These are phyloP conservation scores for Thermophis baileyi DNA, from an alignment of 2,113 vertebrate species.

Conservation along the genomic window DNA sequence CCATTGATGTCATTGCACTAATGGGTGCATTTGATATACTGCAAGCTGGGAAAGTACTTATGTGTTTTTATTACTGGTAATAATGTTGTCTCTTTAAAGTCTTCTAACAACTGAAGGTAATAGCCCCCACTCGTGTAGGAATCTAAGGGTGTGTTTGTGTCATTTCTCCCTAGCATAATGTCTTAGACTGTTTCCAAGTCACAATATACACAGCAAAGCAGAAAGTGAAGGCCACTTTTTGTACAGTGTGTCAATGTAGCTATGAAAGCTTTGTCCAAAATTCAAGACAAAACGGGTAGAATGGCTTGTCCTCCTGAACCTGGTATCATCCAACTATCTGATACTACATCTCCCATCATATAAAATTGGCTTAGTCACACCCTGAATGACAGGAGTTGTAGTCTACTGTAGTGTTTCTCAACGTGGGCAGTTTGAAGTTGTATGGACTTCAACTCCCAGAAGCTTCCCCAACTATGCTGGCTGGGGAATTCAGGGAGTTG, in stretches of 20 bases:
- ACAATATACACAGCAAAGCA: not conserved
- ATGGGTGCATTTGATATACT: not conserved
- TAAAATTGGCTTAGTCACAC: not conserved
- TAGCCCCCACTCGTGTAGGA: not conserved
- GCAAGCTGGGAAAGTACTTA: too few species aligned
- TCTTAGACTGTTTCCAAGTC: not conserved
- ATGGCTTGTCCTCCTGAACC: not conserved
- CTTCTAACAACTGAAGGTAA: not conserved
- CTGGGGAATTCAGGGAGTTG: too few species aligned
- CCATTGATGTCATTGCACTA: accelerated
- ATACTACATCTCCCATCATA: not conserved
- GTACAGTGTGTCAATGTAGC: not conserved
- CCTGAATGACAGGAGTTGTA: not conserved
- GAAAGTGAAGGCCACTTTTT: not conserved
- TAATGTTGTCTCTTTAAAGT: not conserved
- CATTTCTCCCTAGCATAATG: not conserved
- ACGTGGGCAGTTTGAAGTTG: not conserved
- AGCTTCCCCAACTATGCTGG: not conserved
- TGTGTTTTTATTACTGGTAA: not conserved
- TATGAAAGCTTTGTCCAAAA: not conserved
- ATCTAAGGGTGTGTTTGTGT: not conserved
- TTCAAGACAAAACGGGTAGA: too few species aligned
- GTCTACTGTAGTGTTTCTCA: not conserved
- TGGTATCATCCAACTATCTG: not conserved
- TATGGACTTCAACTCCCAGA: too few species aligned